phyloP scores from a whole-genome alignment of 2,113 vertebrate genomes.

The Climacteris rufus region DNA sequence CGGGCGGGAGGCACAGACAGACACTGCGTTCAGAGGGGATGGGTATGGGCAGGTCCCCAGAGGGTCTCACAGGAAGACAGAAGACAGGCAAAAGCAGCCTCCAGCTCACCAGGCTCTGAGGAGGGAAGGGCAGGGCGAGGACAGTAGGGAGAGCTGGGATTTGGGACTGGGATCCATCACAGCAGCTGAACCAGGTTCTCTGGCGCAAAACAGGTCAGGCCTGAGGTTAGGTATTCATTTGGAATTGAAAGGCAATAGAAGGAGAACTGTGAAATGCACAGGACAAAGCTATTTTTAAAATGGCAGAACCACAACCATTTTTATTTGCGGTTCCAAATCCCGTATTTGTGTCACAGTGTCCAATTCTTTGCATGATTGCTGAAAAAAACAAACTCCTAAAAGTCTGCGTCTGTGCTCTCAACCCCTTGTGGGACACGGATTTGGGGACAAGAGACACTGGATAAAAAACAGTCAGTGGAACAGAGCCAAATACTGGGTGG shows the following conservation, averaged over 20 bases:
- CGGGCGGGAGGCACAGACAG: background rate
- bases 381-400: background rate
- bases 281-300: constrained; percentile 67
- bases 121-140: background rate
- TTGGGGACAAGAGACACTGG: background rate
- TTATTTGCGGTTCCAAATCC: constrained; percentile 54
- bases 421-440: background rate
- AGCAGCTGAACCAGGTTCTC: background rate
- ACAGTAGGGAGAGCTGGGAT: background rate
- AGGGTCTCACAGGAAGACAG: background rate
- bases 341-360: constrained; percentile 49
- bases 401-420: background rate
- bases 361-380: constrained; percentile 6
- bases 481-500: rapidly evolving
- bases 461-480: background rate
- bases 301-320: constrained; percentile 53
- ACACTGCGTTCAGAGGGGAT: background rate
- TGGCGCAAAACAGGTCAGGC: background rate
- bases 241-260: constrained; percentile 52
- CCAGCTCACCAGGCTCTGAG: rapidly evolving
- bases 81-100: background rate
- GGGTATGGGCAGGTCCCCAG: background rate
- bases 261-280: constrained; percentile 29
- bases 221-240: constrained; percentile 35
- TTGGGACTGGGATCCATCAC: background rate